Evolutionary conservation across 1,140 invertebrate genomes (phyloP).

Genomic region (Drosophila nasuta): DNA sequence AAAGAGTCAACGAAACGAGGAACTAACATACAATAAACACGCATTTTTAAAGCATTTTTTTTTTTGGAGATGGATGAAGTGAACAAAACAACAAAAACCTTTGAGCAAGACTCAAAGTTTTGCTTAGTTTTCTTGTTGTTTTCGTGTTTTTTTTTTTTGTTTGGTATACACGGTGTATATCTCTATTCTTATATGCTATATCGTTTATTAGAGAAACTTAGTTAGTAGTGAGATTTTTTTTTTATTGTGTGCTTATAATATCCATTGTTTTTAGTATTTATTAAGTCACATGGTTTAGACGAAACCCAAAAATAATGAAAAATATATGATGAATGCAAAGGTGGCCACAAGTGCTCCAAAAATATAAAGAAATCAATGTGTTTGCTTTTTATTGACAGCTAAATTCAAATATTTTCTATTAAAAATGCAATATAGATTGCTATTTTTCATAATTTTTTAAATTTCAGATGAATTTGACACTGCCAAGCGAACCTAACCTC

Average conservation of each 20-base stretch:
- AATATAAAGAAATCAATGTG: slow-evolving; percentile 18
- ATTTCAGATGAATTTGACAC: too few species aligned
- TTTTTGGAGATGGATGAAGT: not conserved
- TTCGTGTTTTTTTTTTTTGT: not conserved
- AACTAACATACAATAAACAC: not conserved
- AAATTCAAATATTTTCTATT: not conserved
- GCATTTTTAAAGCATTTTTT: not conserved
- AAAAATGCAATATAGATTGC: too few species aligned
- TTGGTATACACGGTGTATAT: slow-evolving; percentile 3
- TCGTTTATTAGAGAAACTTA: slow-evolving; percentile 44
- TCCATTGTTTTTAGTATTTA: slow-evolving; percentile 64
- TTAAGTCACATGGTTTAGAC: slow-evolving; percentile 78
- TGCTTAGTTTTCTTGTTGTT: not conserved
- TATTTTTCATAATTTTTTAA: too few species aligned
- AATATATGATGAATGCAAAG: slow-evolving; percentile 64
- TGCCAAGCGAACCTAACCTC: slow-evolving; percentile 4
- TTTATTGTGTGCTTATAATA: slow-evolving; percentile 31
- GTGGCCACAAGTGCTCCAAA: slow-evolving; percentile 70
- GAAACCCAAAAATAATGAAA: slow-evolving; percentile 79
- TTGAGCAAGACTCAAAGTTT: slow-evolving; percentile 35
- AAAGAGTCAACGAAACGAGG: slow-evolving; percentile 53
- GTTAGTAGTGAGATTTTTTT: slow-evolving; percentile 60
- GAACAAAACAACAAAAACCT: not conserved
- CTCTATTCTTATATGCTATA: slow-evolving; percentile 5
- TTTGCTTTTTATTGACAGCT: not conserved